phyloP scores from a whole-genome alignment of 2,888 invertebrate species.

The Rhogogaster chlorosoma region DNA sequence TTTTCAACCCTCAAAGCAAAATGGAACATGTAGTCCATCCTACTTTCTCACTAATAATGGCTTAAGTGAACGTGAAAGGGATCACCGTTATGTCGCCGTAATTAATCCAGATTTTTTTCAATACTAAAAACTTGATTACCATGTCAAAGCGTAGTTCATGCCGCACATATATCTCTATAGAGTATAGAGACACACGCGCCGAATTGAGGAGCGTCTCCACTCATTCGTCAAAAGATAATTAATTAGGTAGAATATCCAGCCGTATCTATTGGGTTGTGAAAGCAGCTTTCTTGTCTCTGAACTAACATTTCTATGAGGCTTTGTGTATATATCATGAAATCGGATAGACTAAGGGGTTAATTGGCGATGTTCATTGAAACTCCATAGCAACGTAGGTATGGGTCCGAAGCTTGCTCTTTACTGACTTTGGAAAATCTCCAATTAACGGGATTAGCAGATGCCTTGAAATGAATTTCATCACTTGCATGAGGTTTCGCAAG shows the following conservation, averaged over 20 bases:
- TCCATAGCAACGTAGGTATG: background rate
- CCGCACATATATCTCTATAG: too few relatives aligned
- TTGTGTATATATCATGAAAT: background rate
- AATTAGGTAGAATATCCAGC: background rate
- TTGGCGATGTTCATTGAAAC: background rate
- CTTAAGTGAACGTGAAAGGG: background rate
- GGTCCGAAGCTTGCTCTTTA: background rate
- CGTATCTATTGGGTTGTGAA: background rate
- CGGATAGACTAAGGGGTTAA: background rate
- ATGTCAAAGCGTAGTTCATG: background rate
- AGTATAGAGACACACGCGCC: background rate
- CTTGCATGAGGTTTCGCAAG: background rate
- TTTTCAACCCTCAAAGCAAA: background rate
- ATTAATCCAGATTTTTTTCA: background rate
- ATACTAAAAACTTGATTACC: background rate
- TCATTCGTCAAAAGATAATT: background rate
- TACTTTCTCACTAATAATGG: background rate
- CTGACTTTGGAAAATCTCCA: conserved; percentile 29
- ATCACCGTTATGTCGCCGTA: background rate
- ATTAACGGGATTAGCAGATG: conserved; percentile 29
- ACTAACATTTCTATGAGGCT: background rate
- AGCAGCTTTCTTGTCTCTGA: background rate
- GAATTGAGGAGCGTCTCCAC: background rate
- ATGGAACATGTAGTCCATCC: background rate
- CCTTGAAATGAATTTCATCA: background rate